Base-by-base conservation (phyloP, 2,888 invertebrate genomes). In the Carpatolechia fugitivella region DNA sequence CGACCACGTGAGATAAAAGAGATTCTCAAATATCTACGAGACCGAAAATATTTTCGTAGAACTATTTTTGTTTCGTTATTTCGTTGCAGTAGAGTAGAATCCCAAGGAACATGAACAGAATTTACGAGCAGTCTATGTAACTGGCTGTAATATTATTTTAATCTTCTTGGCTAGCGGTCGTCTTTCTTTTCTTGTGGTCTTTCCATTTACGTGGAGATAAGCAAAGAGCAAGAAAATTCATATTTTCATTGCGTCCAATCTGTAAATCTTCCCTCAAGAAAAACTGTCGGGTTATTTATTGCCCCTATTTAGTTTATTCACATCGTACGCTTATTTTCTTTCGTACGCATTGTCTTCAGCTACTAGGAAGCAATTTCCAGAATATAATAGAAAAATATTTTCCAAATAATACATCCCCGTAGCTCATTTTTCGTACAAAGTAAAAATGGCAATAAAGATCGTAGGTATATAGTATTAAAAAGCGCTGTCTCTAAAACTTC, bases 361-460 rank as follows among this genome's bases (percentile, higher is more conserved):
- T 16, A 16, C 20, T 7, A 46, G 30, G 38, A 54, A 54, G 48
- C 54, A 54, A 54, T 54, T 36, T 54, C 14, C 54, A 40, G 24
- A 48, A 54, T 13, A 18, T 31, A 54, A 54, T 54, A 48, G 48
- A 30, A 54, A 52, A 36, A 4, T 38, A 7, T 36, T 40, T 51
- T 30, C 6, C 51, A n/a, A 29, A 51, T n/a, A 40, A 54, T 40
- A 20, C 20, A 49, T 24, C 33, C n/a, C 40, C 11, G 29, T 49
- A 54, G 40, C 54, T 54, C 35, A 53, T 53, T 53, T 46, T 20
- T 48, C 33, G 13, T 46, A 46, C 14, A 29, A 29, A 30, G 14
- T 46, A 46, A 52, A 52, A 33, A 52, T 40, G 38, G 29, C 46
- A 35, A 46, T 46, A 53, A 46, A 35, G 35, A 35, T 35, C 4